A percentile compares a stretch with the other conserved stretches of the same genome.
Evolutionary conservation across 1,140 invertebrate species (phyloP).

Genomic region (Cryptotermes secundus): DNA sequence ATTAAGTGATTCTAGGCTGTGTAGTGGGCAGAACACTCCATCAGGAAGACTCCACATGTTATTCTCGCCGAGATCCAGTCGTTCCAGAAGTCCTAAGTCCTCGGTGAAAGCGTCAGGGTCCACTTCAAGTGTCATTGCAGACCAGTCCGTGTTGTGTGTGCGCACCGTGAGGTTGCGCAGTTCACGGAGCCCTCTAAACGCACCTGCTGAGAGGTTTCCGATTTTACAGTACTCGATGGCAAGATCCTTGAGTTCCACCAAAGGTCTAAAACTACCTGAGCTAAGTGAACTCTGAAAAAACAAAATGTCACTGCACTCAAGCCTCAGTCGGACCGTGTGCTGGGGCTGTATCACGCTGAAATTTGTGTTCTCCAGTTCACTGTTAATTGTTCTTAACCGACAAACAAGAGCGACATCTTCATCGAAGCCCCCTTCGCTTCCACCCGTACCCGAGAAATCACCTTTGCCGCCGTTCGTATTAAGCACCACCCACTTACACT

Average conservation of each 20-base stretch:
- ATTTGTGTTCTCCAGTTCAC: slow-evolving; percentile 85
- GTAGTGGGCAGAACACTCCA: slow-evolving; percentile 76
- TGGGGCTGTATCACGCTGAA: slow-evolving; percentile 86
- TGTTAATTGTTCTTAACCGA: slow-evolving; percentile 79
- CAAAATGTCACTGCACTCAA: slow-evolving; percentile 81
- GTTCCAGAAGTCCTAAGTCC: slow-evolving; percentile 70
- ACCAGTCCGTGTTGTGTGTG: slow-evolving; percentile 88
- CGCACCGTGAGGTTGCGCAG: slow-evolving; percentile 80
- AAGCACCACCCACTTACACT: slow-evolving; percentile 76
- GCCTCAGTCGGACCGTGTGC: slow-evolving; percentile 74
- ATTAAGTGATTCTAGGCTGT: slow-evolving; percentile 74
- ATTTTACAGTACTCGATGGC: slow-evolving; percentile 90
- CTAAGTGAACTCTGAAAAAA: slow-evolving; percentile 85
- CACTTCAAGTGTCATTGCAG: slow-evolving; percentile 77
- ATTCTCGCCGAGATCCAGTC: slow-evolving; percentile 82
- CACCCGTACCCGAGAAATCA: slow-evolving; percentile 35
- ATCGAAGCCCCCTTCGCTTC: slow-evolving; percentile 48
- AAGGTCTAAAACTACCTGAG: slow-evolving; percentile 77
- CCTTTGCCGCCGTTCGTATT: slow-evolving; percentile 52
- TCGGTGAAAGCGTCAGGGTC: slow-evolving; percentile 71
- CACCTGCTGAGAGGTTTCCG: slow-evolving; percentile 79
- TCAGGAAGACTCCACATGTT: slow-evolving; percentile 84
- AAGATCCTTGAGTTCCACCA: slow-evolving; percentile 78
- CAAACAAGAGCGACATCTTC: slow-evolving; percentile 72
- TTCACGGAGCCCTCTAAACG: slow-evolving; percentile 77